Percentiles rank a stretch among this genome's conserved stretches.
Conservation (phyloP, 2,888 invertebrate species). For the Tipula vernalis region DNA sequence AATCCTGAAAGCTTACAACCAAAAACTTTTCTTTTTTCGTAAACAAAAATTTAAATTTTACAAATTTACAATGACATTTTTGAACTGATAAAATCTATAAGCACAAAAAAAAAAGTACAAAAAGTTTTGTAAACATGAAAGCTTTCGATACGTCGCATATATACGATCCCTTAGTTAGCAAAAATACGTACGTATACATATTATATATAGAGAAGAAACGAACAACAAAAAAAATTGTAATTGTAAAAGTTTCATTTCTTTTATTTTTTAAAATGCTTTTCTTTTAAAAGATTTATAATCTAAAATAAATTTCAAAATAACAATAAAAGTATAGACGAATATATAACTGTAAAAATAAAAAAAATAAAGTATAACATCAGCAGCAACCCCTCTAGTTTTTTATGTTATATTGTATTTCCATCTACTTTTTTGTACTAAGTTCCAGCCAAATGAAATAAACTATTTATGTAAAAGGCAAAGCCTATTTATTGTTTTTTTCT, state of each 20-base stretch:
- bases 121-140: background rate
- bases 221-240: background rate
- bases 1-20: background rate
- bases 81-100: constrained; percentile 4
- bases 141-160: background rate
- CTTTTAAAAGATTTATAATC: constrained; percentile 4
- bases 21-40: background rate
- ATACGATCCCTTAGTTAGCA: background rate
- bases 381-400: background rate
- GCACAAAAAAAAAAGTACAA: background rate
- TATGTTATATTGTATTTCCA: background rate
- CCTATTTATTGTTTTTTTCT: background rate
- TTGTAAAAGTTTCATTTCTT: background rate
- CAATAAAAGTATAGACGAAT: background rate
- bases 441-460: background rate
- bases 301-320: background rate
- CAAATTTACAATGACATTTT: background rate
- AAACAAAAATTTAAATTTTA: background rate
- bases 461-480: background rate
- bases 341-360: background rate
- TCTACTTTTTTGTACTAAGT: background rate
- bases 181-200: background rate
- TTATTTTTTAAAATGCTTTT: background rate
- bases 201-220: background rate
- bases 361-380: background rate